phyloP scores from a whole-genome alignment of 2,888 invertebrate species.

The Beris chalybata region DNA sequence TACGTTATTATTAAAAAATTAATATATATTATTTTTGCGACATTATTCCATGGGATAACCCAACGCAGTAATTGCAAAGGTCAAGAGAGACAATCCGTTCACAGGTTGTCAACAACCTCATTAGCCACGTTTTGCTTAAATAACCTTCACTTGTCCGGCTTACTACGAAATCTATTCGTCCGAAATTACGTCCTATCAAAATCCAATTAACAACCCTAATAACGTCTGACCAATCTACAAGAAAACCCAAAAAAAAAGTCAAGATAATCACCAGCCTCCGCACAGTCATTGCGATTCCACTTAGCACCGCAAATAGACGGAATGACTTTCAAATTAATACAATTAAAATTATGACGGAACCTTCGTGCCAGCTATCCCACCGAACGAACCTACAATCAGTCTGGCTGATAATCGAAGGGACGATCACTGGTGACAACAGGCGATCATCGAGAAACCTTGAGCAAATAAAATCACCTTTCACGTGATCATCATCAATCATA shows the following conservation, averaged over 20 bases:
- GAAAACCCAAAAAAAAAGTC: not conserved
- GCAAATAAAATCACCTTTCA: slow-evolving; percentile 32
- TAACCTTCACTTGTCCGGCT: too few relatives aligned
- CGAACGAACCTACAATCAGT: not conserved
- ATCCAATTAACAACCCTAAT: slow-evolving; percentile 21
- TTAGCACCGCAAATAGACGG: slow-evolving; percentile 16
- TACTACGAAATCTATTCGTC: too few relatives aligned
- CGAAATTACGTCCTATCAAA: not conserved
- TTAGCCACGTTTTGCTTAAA: too few relatives aligned
- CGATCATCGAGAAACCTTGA: slow-evolving; percentile 10
- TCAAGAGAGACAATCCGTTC: too few relatives aligned
- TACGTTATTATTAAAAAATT: too few relatives aligned
- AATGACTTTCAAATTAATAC: slow-evolving; percentile 28
- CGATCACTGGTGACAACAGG: slow-evolving; percentile 25
- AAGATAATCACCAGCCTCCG: slow-evolving; percentile 7
- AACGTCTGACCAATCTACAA: slow-evolving; percentile 12
- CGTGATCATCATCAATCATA: slow-evolving; percentile 34
- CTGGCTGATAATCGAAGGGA: slow-evolving; percentile 6
- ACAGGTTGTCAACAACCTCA: too few relatives aligned
- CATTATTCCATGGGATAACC: too few relatives aligned
- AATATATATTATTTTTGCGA: too few relatives aligned
- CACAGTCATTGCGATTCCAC: not conserved
- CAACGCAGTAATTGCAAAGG: too few relatives aligned
- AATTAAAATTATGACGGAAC: slow-evolving; percentile 12
- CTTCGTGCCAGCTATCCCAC: not conserved